Conservation (phyloP, 2,113 vertebrate species). For the Callospermophilus lateralis region DNA sequence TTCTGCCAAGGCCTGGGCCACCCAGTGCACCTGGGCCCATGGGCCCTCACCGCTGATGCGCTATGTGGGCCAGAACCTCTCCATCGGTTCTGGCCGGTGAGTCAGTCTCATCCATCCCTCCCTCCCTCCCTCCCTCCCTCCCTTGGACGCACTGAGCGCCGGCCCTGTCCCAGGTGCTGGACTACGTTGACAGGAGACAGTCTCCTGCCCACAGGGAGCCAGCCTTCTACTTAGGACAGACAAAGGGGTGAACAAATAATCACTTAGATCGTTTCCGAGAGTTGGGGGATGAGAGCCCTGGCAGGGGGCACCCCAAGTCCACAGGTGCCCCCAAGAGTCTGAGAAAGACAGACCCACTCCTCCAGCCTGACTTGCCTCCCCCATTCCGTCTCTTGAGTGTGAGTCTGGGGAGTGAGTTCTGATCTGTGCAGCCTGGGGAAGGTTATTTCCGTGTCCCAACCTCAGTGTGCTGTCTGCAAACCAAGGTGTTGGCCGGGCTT, state of each 20-base stretch:
- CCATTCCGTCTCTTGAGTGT: neutral
- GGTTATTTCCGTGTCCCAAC: neutral
- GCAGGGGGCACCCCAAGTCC: neutral
- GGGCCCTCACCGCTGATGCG: conserved; percentile 92
- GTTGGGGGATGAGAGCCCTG: neutral
- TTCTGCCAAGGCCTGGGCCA: conserved; percentile 92
- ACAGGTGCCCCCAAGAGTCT: neutral
- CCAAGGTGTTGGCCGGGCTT: neutral
- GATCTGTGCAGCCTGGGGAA: neutral
- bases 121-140: neutral
- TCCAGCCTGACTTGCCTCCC: neutral
- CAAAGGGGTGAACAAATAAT: fast-evolving
- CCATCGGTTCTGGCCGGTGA: conserved; percentile 93
- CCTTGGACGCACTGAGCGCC: neutral
- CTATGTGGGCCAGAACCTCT: conserved; percentile 94
- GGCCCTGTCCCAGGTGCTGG: no score
- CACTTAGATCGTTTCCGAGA: no score
- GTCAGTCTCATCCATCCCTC: neutral
- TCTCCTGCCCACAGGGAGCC: no score
- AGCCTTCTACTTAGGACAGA: neutral
- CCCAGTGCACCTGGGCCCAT: conserved; percentile 93
- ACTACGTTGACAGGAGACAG: fast-evolving
- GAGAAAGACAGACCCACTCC: neutral
- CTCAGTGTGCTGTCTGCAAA: neutral
- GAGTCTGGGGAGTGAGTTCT: neutral